A percentile compares a stretch with the other conserved stretches of the same genome.
These are phyloP conservation scores for Enteromius paludinosus DNA, from an alignment of 2,797 vertebrate species.

Conservation along the genomic window DNA sequence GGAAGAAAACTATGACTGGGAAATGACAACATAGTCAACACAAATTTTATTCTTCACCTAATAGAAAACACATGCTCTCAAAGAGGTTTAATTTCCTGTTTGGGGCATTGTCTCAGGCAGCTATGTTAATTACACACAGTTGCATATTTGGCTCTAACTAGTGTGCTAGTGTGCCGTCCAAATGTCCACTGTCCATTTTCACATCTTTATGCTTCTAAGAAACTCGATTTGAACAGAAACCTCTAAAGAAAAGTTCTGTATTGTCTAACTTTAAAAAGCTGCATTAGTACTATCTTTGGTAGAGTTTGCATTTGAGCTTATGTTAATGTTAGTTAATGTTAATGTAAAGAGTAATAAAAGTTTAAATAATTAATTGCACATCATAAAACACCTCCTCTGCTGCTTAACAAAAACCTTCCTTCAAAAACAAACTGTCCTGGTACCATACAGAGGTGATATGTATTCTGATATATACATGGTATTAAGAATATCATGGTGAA, in stretches of 20 bases:
- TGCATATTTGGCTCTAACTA: slow-evolving; percentile 58
- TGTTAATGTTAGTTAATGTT: neutral
- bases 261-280: slow-evolving; percentile 10
- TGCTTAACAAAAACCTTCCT: neutral
- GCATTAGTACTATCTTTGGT: neutral
- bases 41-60: slow-evolving; percentile 60
- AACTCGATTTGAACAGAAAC: neutral
- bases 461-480: neutral
- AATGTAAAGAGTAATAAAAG: neutral
- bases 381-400: neutral
- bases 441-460: neutral
- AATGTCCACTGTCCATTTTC: slow-evolving; percentile 9
- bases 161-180: slow-evolving; percentile 63
- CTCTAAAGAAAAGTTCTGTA: neutral
- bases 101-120: slow-evolving; percentile 65
- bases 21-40: slow-evolving; percentile 60
- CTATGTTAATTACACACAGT: slow-evolving; percentile 67
- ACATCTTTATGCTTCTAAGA: neutral
- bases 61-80: slow-evolving; percentile 71
- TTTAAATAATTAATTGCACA: neutral
- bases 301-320: neutral
- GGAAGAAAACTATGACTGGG: slow-evolving; percentile 37
- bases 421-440: neutral
- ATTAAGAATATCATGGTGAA: neutral
- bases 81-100: slow-evolving; percentile 74